Evolutionary conservation across 2,797 vertebrate species (phyloP).

Genomic region (Spheniscus humboldti): DNA sequence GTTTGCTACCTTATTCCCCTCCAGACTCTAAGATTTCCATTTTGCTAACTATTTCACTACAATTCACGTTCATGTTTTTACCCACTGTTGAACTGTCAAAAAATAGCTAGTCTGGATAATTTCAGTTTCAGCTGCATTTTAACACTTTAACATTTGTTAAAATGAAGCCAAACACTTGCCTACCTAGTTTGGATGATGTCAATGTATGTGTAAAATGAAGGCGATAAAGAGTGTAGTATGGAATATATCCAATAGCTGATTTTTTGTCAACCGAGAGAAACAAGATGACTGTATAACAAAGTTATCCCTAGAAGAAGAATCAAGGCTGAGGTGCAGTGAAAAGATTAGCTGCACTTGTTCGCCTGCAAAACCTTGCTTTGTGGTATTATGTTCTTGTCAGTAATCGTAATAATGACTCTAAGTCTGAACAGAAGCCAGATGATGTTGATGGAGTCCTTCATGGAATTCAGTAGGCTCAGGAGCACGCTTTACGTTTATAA

Average conservation of each 20-base stretch:
- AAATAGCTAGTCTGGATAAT: not conserved
- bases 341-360: not conserved
- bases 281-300: not conserved
- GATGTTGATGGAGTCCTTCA: not conserved
- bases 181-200: not conserved
- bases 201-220: not conserved
- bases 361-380: not conserved
- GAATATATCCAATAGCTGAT: not conserved
- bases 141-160: constrained; percentile 1
- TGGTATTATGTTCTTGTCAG: not conserved
- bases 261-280: not conserved
- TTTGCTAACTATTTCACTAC: not conserved
- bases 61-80: not conserved
- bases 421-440: constrained; percentile 2
- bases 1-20: not conserved
- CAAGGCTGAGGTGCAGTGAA: not conserved
- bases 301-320: not conserved
- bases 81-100: not conserved
- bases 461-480: not conserved
- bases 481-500: not conserved
- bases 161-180: not conserved
- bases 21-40: not conserved
- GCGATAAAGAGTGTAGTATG: not conserved
- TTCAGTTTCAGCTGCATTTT: constrained; percentile 23
- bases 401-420: not conserved